Percentiles rank a stretch among this genome's conserved stretches.
These are phyloP conservation scores for Coranthus polyacanthus DNA, from an alignment of 2,797 vertebrate species.

Conservation along the genomic window DNA sequence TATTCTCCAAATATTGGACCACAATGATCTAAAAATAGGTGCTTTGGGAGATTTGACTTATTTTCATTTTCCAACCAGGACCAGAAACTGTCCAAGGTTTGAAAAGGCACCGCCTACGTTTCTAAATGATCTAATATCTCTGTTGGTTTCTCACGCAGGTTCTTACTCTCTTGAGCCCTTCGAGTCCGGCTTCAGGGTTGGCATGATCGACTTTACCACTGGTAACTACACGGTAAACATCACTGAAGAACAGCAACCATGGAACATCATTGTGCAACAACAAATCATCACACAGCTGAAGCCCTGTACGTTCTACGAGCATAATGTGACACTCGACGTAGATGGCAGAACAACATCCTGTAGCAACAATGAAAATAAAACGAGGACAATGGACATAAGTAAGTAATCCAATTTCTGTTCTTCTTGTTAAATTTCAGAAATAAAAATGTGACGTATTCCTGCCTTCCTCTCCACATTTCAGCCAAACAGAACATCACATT, in stretches of 20 bases:
- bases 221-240: rapidly evolving
- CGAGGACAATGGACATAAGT: rapidly evolving
- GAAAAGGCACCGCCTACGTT: neutral
- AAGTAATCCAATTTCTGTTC: constrained; percentile 18
- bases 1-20: too few species aligned
- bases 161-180: neutral
- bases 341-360: rapidly evolving
- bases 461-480: constrained; percentile 52
- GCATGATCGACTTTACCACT: rapidly evolving
- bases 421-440: neutral
- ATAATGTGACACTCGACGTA: rapidly evolving
- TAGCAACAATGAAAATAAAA: rapidly evolving
- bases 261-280: rapidly evolving
- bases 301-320: constrained; percentile 57
- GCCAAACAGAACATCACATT: rapidly evolving
- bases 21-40: too few species aligned
- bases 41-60: too few species aligned
- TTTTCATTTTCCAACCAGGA: too few species aligned
- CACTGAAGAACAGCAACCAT: rapidly evolving
- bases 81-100: neutral
- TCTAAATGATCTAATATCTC: neutral
- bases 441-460: neutral
- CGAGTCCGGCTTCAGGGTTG: constrained; percentile 27
- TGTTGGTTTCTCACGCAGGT: constrained; percentile 54
- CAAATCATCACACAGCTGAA: constrained; percentile 24